Percentiles rank a stretch among this genome's conserved stretches.
These are phyloP conservation scores for Drosophila anomelani DNA, from an alignment of 2,888 invertebrate species.

Conservation along the genomic window DNA sequence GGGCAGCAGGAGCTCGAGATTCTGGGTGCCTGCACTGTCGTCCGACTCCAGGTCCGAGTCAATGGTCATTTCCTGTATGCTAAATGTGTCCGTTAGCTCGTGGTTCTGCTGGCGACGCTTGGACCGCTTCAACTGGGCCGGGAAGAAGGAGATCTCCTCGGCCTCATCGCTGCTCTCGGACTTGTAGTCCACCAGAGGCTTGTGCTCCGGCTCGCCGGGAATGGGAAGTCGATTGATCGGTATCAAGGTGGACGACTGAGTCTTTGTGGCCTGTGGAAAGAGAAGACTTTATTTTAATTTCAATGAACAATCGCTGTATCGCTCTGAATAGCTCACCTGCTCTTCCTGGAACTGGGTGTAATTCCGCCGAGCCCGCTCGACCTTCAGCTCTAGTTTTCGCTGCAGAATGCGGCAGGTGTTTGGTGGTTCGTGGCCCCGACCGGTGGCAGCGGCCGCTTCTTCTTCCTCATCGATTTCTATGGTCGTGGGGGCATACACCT, in stretches of 20 bases:
- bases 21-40: constrained; percentile 83
- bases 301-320: not conserved
- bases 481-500: constrained; percentile 65
- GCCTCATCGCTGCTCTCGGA: constrained; percentile 84
- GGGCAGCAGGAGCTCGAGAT: constrained; percentile 83
- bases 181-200: constrained; percentile 84
- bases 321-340: constrained; percentile 59
- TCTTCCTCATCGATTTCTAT: constrained; percentile 73
- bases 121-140: constrained; percentile 76
- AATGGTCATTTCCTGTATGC: constrained; percentile 85
- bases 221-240: constrained; percentile 84
- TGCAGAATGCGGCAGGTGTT: constrained; percentile 84
- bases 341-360: constrained; percentile 83
- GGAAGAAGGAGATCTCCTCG: constrained; percentile 84
- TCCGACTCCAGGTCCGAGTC: constrained; percentile 84
- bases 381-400: constrained; percentile 84
- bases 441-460: constrained; percentile 32
- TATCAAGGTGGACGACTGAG: constrained; percentile 83
- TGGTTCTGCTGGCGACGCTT: constrained; percentile 76
- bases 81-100: constrained; percentile 84
- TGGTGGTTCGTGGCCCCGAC: constrained; percentile 71
- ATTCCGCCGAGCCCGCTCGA: constrained; percentile 84
- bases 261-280: constrained; percentile 76
- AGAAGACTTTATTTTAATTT: not conserved
- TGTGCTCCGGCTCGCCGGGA: constrained; percentile 83